Base-by-base conservation (phyloP, 2,797 vertebrate species). In the Myripristis murdjan region DNA sequence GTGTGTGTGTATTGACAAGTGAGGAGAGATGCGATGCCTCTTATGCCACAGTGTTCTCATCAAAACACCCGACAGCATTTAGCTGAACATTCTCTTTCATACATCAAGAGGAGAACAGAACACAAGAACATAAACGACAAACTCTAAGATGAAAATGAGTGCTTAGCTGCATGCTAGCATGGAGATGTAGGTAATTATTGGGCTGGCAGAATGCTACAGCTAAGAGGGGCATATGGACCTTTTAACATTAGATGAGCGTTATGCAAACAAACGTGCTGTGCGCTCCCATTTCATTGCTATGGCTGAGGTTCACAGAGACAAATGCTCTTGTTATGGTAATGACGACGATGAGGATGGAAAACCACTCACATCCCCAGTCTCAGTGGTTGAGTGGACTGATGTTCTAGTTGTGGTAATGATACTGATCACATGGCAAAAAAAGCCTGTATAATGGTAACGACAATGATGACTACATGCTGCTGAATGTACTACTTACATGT, bases 81-180 rank as follows among this genome's bases (percentile, higher is more conserved):
- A 46, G 33, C 37, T 33, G 6, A 73, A 77, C 3, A 20, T 18
- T 9, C 16, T 57, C 53, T 59, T 67, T 48, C 24, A 67, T 70
- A 61, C 26, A 60, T 70, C 10, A 48, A 73, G 24, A 53, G 52
- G 2, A n/a, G 28, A n/a, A n/a, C n/a, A n/a, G n/a, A n/a, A n/a
- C n/a, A n/a, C n/a, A n/a, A n/a, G n/a, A n/a, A 47, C 41, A 79
- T 77, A 64, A 53, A 15, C 41, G 65, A 74, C 77, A 70, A 76
- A 64, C 31, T 14, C 11, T 8, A 37, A 43, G 64, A 41, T 43
- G 26, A 41, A 73, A 70, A 55, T 0, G 10, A 71, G 66, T 3
- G 58, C 35, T 66, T 26, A 15, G 60, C 55, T 31, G 43, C 18
- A 31, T n/a, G 54, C 28, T 57, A 54, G 35, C 46, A 22, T 58